These are phyloP conservation scores for Dicrurus megarhynchus DNA, from an alignment of 2,113 vertebrate species.

Conservation along the genomic window DNA sequence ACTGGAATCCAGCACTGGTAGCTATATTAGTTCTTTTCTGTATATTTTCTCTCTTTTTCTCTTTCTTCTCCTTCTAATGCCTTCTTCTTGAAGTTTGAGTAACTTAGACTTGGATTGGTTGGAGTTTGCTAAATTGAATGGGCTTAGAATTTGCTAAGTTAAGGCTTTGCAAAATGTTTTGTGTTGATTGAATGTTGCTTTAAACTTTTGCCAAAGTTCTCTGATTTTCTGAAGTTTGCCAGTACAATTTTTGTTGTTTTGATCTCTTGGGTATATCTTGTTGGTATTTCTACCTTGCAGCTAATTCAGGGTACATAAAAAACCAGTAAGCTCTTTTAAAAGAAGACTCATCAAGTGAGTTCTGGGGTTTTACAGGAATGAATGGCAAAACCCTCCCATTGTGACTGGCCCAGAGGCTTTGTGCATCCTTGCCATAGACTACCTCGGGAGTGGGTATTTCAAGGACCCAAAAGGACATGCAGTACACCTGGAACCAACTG, in stretches of 20 bases:
- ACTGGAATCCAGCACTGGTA: background rate
- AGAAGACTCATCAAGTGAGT: rapidly evolving
- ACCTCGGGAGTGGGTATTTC: background rate
- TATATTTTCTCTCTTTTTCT: background rate
- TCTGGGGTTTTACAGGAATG: background rate
- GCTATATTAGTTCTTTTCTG: background rate
- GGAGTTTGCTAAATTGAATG: background rate
- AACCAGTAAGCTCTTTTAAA: background rate
- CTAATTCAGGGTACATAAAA: background rate
- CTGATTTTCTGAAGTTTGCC: background rate
- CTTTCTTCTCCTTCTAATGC: background rate
- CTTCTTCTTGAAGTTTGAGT: background rate
- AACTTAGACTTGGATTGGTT: background rate
- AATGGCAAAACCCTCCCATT: background rate
- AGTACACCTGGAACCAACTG: background rate
- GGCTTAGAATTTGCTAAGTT: background rate
- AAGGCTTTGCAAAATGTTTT: background rate
- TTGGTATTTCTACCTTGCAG: background rate
- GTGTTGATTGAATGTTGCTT: background rate
- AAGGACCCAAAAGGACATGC: background rate
- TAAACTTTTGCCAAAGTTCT: background rate
- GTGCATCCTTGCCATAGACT: background rate
- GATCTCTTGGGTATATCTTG: background rate
- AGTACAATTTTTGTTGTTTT: background rate
- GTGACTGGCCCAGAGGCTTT: background rate